Base-by-base conservation (phyloP, 2,888 invertebrate genomes). In the Cerceris ruficornis region DNA sequence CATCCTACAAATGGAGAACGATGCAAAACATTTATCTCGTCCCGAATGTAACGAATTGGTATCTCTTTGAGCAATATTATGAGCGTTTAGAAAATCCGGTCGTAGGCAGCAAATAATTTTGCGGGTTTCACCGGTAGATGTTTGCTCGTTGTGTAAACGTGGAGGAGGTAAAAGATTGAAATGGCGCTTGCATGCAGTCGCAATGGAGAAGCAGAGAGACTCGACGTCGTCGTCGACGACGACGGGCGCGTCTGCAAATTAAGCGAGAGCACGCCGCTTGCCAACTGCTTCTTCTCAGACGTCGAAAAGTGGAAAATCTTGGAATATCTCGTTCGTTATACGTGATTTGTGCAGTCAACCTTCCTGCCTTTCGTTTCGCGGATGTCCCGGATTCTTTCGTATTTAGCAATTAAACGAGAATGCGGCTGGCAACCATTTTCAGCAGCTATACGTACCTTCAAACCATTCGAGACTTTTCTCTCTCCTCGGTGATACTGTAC, bases 281-380 rank as follows among this genome's bases (percentile, higher is more conserved):
- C 74, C 80, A 80, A 68, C 80, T 65, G 74, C 65, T 68, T 68
- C 69, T 67, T 65, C 69, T 14, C 67, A 17, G 65, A 68, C 64
- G 70, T 67, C 80, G 79, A 80, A 80, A 80, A 80, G 60, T 74
- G 70, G 79, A 60, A 74, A 80, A 80, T 80, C 80, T 74, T 79
- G 80, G 79, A 68, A 79, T 75, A 79, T 79, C 80, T 80, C 57
- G 74, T 79, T 80, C 74, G 80, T 80, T 80, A 79, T 42, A 80
- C 68, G 80, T 71, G 75, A 80, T 75, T 80, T 66, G 68, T 80
- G 52, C 65, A 65, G 67, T 68, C 74, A 43, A 8, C 39, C 39
- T 57, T 43, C 9, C 39, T 42, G 69, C 54, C 73, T 68, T 55
- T 68, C 64, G 64, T 70, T 28, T 54, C 62, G 55, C 66, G 71